Conservation (phyloP, 92 coral and sea anemone genomes). For the Actinostola sp. region DNA sequence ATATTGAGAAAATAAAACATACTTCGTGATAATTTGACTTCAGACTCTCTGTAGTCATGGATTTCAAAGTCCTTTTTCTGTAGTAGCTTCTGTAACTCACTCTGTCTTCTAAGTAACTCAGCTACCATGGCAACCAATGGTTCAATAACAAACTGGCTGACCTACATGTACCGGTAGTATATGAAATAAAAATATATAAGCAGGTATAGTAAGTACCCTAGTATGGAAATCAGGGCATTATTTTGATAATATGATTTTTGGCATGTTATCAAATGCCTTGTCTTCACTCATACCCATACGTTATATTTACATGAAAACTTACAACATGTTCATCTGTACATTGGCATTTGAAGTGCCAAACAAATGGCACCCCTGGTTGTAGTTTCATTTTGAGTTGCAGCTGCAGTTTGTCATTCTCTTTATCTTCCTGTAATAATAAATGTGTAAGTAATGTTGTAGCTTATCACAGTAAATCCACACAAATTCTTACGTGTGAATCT, state of each 20-base stretch:
- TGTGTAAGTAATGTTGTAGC: neutral
- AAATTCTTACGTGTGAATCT: neutral
- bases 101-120: constrained; percentile 80
- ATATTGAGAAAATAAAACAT: constrained; percentile 19
- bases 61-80: constrained; percentile 88
- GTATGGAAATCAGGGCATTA: too few species aligned
- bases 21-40: constrained; percentile 88
- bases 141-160: constrained; percentile 59
- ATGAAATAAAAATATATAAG: neutral
- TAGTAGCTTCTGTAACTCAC: constrained; percentile 65
- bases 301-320: neutral
- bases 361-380: constrained; percentile 81
- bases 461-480: neutral
- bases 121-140: constrained; percentile 91
- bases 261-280: neutral
- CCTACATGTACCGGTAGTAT: constrained; percentile 21
- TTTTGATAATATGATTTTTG: neutral
- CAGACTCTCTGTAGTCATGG: constrained; percentile 82
- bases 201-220: too few species aligned
- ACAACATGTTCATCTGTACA: constrained; percentile 60
- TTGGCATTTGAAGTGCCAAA: constrained; percentile 82
- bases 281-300: neutral
- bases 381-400: constrained; percentile 74
- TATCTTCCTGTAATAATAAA: constrained; percentile 4
- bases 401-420: constrained; percentile 31